Percentiles rank a stretch among this genome's conserved stretches.
phyloP scores from a whole-genome alignment of 2,113 vertebrate genomes.

The Eira barbara region DNA sequence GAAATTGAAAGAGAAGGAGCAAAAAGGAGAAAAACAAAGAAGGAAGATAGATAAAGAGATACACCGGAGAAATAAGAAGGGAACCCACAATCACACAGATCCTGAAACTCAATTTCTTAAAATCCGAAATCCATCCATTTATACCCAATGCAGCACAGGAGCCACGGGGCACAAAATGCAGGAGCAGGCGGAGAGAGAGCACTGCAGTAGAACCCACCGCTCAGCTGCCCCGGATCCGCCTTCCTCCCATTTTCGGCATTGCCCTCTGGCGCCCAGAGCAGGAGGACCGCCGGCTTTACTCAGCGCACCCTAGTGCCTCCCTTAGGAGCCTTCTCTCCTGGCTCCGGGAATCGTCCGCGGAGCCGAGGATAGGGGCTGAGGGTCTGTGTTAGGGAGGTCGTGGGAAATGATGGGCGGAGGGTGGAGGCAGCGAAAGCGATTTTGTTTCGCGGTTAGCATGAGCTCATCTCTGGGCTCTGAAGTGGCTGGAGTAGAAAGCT shows the following conservation, averaged over 20 bases:
- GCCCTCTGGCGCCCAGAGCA: not conserved
- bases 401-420: not conserved
- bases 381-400: not conserved
- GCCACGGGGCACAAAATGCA: not conserved
- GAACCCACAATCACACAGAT: not conserved
- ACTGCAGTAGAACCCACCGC: slow-evolving; percentile 59
- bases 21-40: not conserved
- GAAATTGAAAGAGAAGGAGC: not conserved
- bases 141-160: not conserved
- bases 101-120: not conserved
- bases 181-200: not conserved
- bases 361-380: not conserved
- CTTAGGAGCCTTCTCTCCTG: not conserved
- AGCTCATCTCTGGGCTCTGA: slow-evolving; percentile 67
- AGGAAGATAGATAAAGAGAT: not conserved
- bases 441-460: slow-evolving; percentile 64
- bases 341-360: not conserved
- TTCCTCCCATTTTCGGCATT: not conserved
- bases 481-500: slow-evolving; percentile 37
- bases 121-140: not conserved
- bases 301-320: not conserved
- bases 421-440: slow-evolving; percentile 23
- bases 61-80: not conserved
- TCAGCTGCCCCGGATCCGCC: not conserved
- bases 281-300: not conserved